Evolutionary conservation across 2,888 invertebrate genomes (phyloP).

Genomic region (Drosophila colorata): DNA sequence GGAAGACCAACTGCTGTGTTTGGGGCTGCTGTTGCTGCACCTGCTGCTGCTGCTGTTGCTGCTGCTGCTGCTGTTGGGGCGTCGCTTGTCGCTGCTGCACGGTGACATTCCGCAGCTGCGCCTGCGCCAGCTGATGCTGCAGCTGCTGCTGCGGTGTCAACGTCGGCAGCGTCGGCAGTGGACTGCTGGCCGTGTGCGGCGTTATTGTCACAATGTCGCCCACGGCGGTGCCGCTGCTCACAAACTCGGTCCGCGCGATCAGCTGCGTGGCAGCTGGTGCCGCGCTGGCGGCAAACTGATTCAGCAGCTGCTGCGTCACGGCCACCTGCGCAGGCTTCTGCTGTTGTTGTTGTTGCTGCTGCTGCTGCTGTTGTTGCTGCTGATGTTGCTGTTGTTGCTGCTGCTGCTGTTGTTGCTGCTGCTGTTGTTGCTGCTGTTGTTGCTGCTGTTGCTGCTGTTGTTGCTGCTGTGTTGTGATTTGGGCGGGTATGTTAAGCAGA

Average conservation of each 20-base stretch:
- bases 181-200: slow-evolving; percentile 64
- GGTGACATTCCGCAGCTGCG: slow-evolving; percentile 79
- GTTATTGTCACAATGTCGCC: slow-evolving; percentile 69
- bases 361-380: slow-evolving; percentile 45
- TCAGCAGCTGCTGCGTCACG: slow-evolving; percentile 53
- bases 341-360: slow-evolving; percentile 24
- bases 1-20: slow-evolving; percentile 69
- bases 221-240: slow-evolving; percentile 59
- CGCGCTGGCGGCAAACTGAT: slow-evolving; percentile 51
- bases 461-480: slow-evolving; percentile 60
- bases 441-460: too few relatives aligned
- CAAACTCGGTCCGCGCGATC: slow-evolving; percentile 62
- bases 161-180: slow-evolving; percentile 65
- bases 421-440: too few relatives aligned
- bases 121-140: slow-evolving; percentile 73
- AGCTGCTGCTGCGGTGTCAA: slow-evolving; percentile 71
- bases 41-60: slow-evolving; percentile 55
- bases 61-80: slow-evolving; percentile 64
- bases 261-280: slow-evolving; percentile 53
- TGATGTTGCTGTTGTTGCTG: slow-evolving; percentile 25
- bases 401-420: slow-evolving; percentile 24
- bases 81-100: slow-evolving; percentile 72
- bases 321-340: slow-evolving; percentile 37
- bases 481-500: slow-evolving; percentile 67
- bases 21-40: slow-evolving; percentile 57